Evolutionary conservation across 2,888 invertebrate genomes (phyloP).

Genomic region (Petrolisthes manimaculis): DNA sequence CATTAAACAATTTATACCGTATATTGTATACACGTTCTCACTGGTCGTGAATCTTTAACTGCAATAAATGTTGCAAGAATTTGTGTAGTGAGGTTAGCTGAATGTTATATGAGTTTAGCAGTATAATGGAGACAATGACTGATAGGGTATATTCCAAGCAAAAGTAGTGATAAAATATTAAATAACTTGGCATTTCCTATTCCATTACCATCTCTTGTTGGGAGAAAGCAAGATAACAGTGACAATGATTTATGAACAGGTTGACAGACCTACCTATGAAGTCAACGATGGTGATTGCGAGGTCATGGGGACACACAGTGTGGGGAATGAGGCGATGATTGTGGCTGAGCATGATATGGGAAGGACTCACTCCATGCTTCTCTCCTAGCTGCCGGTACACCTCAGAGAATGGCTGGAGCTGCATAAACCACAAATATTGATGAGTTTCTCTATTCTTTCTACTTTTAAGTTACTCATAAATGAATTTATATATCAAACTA

Average conservation of each 20-base stretch:
- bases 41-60: not conserved
- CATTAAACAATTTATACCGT: not conserved
- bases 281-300: constrained; percentile 18
- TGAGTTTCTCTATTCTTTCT: not conserved
- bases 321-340: constrained; percentile 12
- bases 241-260: not conserved
- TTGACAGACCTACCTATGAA: constrained; percentile 12
- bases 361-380: constrained; percentile 16
- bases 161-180: too few relatives aligned
- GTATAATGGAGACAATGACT: too few relatives aligned
- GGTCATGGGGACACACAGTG: constrained; percentile 4
- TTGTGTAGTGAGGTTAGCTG: not conserved
- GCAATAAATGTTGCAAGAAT: not conserved
- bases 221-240: too few relatives aligned
- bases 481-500: too few relatives aligned
- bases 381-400: constrained; percentile 18
- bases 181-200: too few relatives aligned
- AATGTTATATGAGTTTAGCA: too few relatives aligned
- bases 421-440: not conserved
- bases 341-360: constrained; percentile 19
- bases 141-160: too few relatives aligned
- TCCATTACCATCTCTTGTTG: not conserved
- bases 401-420: constrained; percentile 22
- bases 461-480: not conserved
- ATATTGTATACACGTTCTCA: not conserved